phyloP scores from a whole-genome alignment of 2,888 invertebrate genomes.

The Hipparchia semele region DNA sequence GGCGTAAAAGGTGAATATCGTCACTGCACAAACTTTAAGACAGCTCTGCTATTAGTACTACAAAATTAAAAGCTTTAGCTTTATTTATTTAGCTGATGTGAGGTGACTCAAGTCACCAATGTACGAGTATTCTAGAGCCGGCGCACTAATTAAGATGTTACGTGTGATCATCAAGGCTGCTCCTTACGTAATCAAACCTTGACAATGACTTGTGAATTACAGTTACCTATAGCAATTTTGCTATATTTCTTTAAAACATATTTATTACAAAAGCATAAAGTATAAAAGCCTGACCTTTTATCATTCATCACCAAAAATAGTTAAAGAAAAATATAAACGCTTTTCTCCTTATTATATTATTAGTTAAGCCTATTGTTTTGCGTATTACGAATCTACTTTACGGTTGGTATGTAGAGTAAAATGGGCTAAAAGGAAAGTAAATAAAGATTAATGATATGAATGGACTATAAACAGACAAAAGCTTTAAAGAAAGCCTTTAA shows the following conservation, averaged over 20 bases:
- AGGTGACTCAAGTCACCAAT: constrained; percentile 4
- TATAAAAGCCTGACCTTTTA: not conserved
- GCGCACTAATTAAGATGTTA: constrained; percentile 22
- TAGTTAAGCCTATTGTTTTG: constrained; percentile 7
- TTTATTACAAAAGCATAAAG: too few relatives aligned
- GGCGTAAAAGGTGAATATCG: too few relatives aligned
- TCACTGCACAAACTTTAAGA: too few relatives aligned
- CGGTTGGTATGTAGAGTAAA: constrained; percentile 4
- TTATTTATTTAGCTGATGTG: too few relatives aligned
- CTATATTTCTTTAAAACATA: too few relatives aligned
- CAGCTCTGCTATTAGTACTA: too few relatives aligned
- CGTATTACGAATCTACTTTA: constrained; percentile 1
- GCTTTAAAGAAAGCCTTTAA: not conserved
- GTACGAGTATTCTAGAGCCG: not conserved
- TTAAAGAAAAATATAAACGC: not conserved
- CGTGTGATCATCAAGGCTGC: constrained; percentile 36
- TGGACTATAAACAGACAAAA: not conserved
- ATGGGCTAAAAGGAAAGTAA: constrained; percentile 2
- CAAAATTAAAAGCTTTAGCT: too few relatives aligned
- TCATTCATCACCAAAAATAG: not conserved
- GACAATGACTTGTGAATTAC: constrained; percentile 38
- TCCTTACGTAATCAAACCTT: constrained; percentile 42
- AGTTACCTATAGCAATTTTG: not conserved
- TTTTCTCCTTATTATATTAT: not conserved
- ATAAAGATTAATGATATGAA: constrained; percentile 10